Base-by-base conservation (phyloP, 2,797 vertebrate genomes). In the Salarias fasciatus region DNA sequence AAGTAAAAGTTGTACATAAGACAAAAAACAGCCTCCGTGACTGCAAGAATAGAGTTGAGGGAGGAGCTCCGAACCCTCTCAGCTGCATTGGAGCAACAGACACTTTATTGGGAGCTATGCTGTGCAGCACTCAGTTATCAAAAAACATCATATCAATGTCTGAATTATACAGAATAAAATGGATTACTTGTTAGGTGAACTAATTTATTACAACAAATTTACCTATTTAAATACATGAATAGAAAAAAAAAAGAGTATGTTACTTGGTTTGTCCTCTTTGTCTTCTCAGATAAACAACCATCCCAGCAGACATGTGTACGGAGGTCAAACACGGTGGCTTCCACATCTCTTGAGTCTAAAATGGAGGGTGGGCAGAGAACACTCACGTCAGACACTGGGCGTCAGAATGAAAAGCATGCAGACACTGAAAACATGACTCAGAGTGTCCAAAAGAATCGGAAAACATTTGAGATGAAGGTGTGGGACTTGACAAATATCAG, bases 41-140 rank as follows among this genome's bases (percentile, higher is more conserved):
- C 8, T 31, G 1, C 18, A 14, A 36, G 58, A 61, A 9, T 45
- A 5, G 5, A 44, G 51, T 1, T 33, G 73, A n/a, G 76, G 84
- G 11, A 24, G 81, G 79, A 76, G 76, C 74, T 53, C 70, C 49
- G 33, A 0, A 42, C 33, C 49, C 8, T 36, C 6, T 14, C 33
- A 61, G 0, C 18, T 24, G 18, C 18, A 24, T 18, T 24, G 18
- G 0, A 28, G 47, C 4, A 6, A 0, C 5, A 45, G 9, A 3
- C 10, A 2, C 0, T 15, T 10, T 35, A 28, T 51, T 12, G 6
- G 37, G 14, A 8, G 12, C 50, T 44, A 0, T 13, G 6, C n/a
- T n/a, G 0, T 0, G n/a, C 1, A 57, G 12, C 8, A 6, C 0
- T 38, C 3, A 40, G 10, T 44, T 53, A 11, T 18, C 12, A 37